A percentile compares a stretch with the other conserved stretches of the same genome.
Conservation (phyloP, 2,888 invertebrate genomes). For the Microctonus hyperodae region DNA sequence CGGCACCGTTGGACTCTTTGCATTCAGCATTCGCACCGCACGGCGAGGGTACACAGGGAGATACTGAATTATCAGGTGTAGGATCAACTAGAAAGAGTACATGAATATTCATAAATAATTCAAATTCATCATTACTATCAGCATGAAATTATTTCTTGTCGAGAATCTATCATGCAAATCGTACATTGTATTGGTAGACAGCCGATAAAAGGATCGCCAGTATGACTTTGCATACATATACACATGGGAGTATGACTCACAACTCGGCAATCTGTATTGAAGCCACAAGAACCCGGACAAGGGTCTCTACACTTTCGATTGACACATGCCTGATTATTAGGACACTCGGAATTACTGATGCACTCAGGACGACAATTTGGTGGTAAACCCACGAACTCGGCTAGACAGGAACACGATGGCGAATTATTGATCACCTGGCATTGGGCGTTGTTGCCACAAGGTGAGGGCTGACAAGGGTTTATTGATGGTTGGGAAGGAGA, state of each 20-base stretch:
- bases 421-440: constrained; percentile 71
- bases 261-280: constrained; percentile 75
- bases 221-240: constrained; percentile 66
- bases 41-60: constrained; percentile 71
- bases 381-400: constrained; percentile 76
- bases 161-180: constrained; percentile 42
- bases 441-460: constrained; percentile 67
- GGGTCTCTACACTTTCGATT: constrained; percentile 80
- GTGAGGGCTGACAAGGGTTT: constrained; percentile 58
- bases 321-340: constrained; percentile 77
- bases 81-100: constrained; percentile 23
- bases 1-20: constrained; percentile 63
- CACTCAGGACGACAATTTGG: constrained; percentile 81
- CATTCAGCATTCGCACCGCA: constrained; percentile 73
- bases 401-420: constrained; percentile 71
- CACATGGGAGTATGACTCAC: constrained; percentile 80
- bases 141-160: neutral
- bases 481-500: constrained; percentile 32
- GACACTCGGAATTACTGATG: constrained; percentile 76
- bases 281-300: constrained; percentile 75
- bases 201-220: constrained; percentile 69
- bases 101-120: neutral
- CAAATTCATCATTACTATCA: too few relatives aligned
- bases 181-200: constrained; percentile 71
- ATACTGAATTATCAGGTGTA: constrained; percentile 29